Conservation (phyloP, 2,888 invertebrate genomes). For the Chaitophorus viminalis region DNA sequence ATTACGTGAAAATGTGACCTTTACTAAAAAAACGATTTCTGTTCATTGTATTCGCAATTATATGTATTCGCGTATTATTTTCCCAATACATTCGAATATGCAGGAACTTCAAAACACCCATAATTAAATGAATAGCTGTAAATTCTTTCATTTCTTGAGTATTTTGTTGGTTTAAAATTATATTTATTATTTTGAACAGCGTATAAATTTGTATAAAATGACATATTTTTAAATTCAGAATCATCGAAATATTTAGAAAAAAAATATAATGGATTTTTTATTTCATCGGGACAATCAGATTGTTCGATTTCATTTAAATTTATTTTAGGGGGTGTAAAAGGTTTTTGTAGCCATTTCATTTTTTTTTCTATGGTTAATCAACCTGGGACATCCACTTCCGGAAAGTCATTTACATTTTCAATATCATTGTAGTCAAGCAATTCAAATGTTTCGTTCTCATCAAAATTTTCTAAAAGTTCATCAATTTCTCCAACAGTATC, state of each 20-base stretch:
- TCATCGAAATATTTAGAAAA: slow-evolving; percentile 27
- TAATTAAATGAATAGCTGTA: slow-evolving; percentile 35
- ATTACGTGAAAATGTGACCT: slow-evolving; percentile 64
- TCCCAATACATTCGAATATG: slow-evolving; percentile 45
- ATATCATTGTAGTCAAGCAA: too few species aligned
- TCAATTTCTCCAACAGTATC: too few species aligned
- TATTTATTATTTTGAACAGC: too few species aligned
- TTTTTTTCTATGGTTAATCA: too few species aligned
- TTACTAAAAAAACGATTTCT: slow-evolving; percentile 64
- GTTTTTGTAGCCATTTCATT: slow-evolving; percentile 26
- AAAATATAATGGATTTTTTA: not conserved
- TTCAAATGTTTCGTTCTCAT: too few species aligned
- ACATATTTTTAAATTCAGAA: slow-evolving; percentile 15
- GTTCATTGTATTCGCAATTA: slow-evolving; percentile 59
- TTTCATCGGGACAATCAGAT: slow-evolving; percentile 6
- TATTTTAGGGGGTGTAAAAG: not conserved
- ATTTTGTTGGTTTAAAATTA: too few species aligned
- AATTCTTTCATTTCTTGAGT: slow-evolving; percentile 40
- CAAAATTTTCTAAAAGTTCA: too few species aligned
- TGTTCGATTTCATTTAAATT: not conserved
- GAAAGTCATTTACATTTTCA: too few species aligned
- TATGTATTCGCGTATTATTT: slow-evolving; percentile 49
- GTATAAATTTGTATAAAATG: slow-evolving; percentile 36
- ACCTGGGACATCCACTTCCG: too few species aligned
- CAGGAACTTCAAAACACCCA: slow-evolving; percentile 45